Percentiles rank a stretch among this genome's conserved stretches.
Evolutionary conservation across 1,140 invertebrate genomes (phyloP).

Genomic region (Heliconius congener): DNA sequence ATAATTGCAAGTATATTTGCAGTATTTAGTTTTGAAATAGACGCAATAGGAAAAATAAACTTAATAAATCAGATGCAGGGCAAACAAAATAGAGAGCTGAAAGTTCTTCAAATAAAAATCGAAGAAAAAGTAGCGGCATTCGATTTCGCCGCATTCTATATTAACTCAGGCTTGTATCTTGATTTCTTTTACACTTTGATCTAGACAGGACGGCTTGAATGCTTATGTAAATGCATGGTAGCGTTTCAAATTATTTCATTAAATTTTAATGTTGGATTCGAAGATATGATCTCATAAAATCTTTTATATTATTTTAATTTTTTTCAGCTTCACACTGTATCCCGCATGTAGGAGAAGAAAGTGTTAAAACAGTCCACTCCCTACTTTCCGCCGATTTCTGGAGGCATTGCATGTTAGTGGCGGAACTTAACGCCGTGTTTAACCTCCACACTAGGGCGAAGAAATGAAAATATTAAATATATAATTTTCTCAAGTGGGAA

Average conservation of each 20-base stretch:
- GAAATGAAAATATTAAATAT: too few relatives aligned
- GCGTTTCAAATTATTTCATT: background rate
- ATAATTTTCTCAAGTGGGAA: too few relatives aligned
- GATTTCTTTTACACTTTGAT: constrained; percentile 3
- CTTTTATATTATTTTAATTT: too few relatives aligned
- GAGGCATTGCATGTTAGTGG: too few relatives aligned
- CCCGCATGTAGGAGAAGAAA: too few relatives aligned
- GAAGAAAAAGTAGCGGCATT: constrained; percentile 14
- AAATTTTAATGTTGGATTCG: too few relatives aligned
- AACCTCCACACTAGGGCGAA: too few relatives aligned
- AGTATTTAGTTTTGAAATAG: background rate
- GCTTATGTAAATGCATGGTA: background rate
- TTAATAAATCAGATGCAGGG: constrained; percentile 14
- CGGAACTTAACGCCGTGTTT: too few relatives aligned
- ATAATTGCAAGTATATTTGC: background rate
- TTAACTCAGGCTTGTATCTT: background rate
- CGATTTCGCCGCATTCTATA: constrained; percentile 5
- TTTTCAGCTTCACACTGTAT: too few relatives aligned
- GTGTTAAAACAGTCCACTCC: too few relatives aligned
- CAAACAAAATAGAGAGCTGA: constrained; percentile 12
- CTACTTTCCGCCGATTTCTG: too few relatives aligned
- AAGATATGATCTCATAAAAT: too few relatives aligned
- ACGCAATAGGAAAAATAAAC: background rate
- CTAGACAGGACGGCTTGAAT: background rate
- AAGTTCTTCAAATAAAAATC: constrained; percentile 26